phyloP scores from a whole-genome alignment of 2,113 vertebrate genomes.

The Mus spicilegus region DNA sequence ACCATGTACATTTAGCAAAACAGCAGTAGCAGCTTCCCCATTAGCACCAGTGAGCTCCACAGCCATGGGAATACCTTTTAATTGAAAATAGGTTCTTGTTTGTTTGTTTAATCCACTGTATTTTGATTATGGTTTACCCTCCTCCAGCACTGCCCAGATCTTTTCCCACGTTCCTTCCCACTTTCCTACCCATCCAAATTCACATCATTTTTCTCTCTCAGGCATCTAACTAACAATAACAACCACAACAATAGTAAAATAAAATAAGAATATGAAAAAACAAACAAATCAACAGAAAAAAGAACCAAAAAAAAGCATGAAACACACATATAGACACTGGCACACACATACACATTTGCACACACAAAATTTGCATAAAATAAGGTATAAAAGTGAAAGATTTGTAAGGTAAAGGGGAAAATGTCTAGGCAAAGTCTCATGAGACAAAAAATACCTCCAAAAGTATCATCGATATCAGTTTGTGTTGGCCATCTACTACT shows the following conservation, averaged over 20 bases:
- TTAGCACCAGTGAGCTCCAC: neutral
- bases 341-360: neutral
- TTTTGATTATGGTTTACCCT: neutral
- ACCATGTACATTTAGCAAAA: neutral
- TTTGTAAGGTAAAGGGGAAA: neutral
- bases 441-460: neutral
- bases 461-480: neutral
- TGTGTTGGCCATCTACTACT: neutral
- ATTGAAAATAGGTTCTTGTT: neutral
- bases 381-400: neutral
- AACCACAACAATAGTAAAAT: neutral
- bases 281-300: neutral
- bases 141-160: neutral
- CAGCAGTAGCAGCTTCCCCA: neutral
- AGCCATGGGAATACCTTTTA: neutral
- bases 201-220: neutral
- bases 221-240: neutral
- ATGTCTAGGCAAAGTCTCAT: neutral
- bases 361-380: neutral
- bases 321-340: neutral
- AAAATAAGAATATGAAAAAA: neutral
- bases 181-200: neutral
- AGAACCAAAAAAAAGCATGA: neutral
- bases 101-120: neutral
- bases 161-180: no score